Conservation (phyloP, 1,140 invertebrate species). For the Dryas iulia region DNA sequence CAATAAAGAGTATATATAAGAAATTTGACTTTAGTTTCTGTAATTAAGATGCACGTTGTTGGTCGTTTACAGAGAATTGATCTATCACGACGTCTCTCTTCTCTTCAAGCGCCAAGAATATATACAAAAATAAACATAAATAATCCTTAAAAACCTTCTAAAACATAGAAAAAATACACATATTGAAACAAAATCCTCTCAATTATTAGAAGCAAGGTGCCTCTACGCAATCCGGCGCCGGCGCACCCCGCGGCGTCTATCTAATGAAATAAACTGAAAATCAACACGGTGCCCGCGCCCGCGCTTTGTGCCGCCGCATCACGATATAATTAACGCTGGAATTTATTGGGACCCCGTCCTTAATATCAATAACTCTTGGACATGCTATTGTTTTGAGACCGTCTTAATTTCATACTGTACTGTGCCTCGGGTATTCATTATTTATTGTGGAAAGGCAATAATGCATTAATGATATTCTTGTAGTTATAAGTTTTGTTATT, state of each 20-base stretch:
- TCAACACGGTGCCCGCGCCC: conserved; percentile 70
- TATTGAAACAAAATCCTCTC: too few relatives aligned
- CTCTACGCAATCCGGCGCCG: conserved; percentile 40
- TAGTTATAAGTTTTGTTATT: not conserved
- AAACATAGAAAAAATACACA: too few relatives aligned
- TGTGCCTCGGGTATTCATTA: not conserved
- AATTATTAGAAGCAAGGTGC: conserved; percentile 17
- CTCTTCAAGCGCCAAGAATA: too few relatives aligned
- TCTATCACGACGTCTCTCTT: too few relatives aligned
- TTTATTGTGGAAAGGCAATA: not conserved
- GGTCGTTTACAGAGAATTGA: too few relatives aligned
- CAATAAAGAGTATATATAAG: too few relatives aligned
- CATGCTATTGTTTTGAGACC: conserved; percentile 46
- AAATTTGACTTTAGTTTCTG: too few relatives aligned
- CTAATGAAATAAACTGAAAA: conserved; percentile 82
- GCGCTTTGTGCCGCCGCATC: conserved; percentile 57
- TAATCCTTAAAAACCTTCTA: too few relatives aligned
- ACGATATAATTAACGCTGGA: conserved; percentile 53
- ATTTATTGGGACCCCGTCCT: conserved; percentile 43
- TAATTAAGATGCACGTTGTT: too few relatives aligned
- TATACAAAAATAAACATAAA: too few relatives aligned
- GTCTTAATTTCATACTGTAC: conserved; percentile 37
- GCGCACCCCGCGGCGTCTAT: conserved; percentile 69
- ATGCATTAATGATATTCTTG: not conserved
- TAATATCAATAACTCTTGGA: conserved; percentile 44